Conservation (phyloP, 2,113 vertebrate species). For the Paramisgurnus dabryanus region DNA sequence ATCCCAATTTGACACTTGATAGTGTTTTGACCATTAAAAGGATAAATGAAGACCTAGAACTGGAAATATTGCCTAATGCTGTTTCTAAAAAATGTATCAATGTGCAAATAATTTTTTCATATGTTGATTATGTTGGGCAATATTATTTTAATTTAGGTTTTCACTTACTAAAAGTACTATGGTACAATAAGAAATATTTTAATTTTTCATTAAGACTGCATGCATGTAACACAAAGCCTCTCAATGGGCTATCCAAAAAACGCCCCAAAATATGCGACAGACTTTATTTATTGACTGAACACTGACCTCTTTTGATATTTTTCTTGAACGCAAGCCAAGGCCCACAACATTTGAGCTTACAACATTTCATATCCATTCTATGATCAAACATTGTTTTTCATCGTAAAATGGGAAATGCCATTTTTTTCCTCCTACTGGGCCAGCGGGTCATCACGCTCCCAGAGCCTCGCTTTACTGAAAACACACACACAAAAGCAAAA, state of each 20-base stretch:
- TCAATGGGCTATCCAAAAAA: neutral
- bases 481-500: constrained; percentile 7
- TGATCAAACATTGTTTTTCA: constrained; percentile 62
- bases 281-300: neutral
- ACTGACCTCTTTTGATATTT: constrained; percentile 32
- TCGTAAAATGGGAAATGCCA: constrained; percentile 43
- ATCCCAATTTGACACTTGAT: too few species aligned
- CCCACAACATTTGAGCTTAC: constrained; percentile 21
- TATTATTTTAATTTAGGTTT: too few species aligned
- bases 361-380: constrained; percentile 44
- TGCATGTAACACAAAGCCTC: neutral
- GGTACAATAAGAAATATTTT: too few species aligned
- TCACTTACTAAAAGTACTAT: too few species aligned
- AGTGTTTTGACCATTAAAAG: too few species aligned
- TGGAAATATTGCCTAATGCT: too few species aligned
- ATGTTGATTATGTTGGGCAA: too few species aligned
- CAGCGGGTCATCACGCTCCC: constrained; percentile 64
- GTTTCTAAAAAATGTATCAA: too few species aligned
- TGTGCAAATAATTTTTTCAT: too few species aligned
- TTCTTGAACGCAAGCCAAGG: constrained; percentile 27
- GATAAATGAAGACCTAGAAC: too few species aligned
- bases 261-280: neutral
- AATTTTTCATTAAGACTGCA: too few species aligned
- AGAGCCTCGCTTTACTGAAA: constrained; percentile 18
- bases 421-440: constrained; percentile 56